Evolutionary conservation across 2,797 vertebrate genomes (phyloP).

Genomic region (Mastacembelus armatus): DNA sequence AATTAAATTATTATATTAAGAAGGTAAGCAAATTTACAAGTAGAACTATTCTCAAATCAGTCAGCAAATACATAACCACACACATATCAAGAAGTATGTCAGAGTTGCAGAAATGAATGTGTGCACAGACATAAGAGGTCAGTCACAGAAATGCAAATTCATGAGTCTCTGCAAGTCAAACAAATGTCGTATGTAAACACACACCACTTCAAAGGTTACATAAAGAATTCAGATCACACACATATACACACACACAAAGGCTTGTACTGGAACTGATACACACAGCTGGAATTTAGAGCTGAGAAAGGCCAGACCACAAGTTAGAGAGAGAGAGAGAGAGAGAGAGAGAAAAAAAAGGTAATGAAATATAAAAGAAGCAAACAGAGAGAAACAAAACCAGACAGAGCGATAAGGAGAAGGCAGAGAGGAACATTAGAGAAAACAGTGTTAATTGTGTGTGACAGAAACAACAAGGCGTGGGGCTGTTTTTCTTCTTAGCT

Average conservation of each 20-base stretch:
- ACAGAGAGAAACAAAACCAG: slow-evolving; percentile 51
- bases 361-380: slow-evolving; percentile 34
- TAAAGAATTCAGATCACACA: slow-evolving; percentile 44
- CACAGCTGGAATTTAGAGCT: slow-evolving; percentile 66
- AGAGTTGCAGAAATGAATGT: slow-evolving; percentile 5
- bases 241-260: slow-evolving; percentile 7
- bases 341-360: slow-evolving; percentile 25
- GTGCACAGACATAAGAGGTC: not conserved
- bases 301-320: slow-evolving; percentile 72
- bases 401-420: slow-evolving; percentile 36
- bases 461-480: not conserved
- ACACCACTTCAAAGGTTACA: slow-evolving; percentile 40
- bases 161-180: slow-evolving; percentile 28
- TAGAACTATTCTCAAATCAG: no score
- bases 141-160: slow-evolving; percentile 30
- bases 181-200: slow-evolving; percentile 19
- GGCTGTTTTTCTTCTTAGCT: slow-evolving; percentile 48
- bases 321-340: slow-evolving; percentile 43
- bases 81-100: slow-evolving; percentile 27
- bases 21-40: no score
- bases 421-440: slow-evolving; percentile 15
- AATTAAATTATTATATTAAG: no score
- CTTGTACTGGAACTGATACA: slow-evolving; percentile 9
- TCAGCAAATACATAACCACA: slow-evolving; percentile 6
- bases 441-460: slow-evolving; percentile 20